Percentiles rank a stretch among this genome's conserved stretches.
phyloP scores from a whole-genome alignment of 2,888 invertebrate genomes.

The Amiota mariae region DNA sequence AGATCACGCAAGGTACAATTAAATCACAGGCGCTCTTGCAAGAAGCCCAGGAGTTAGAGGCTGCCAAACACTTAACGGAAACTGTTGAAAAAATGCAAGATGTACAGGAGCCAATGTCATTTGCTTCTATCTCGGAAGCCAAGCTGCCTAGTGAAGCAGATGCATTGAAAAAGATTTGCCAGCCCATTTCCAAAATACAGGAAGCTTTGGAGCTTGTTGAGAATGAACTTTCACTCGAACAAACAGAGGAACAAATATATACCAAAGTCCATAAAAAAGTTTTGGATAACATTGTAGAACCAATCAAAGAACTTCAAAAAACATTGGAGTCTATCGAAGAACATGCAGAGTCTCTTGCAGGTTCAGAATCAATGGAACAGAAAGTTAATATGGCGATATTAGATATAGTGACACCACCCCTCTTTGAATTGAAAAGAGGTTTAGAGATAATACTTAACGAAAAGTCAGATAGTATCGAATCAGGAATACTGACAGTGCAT shows the following conservation, averaged over 20 bases:
- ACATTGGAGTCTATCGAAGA: constrained; percentile 66
- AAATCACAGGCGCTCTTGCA: constrained; percentile 76
- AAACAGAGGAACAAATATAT: constrained; percentile 70
- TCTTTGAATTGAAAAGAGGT: constrained; percentile 78
- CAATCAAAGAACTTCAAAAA: constrained; percentile 64
- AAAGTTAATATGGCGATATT: constrained; percentile 78
- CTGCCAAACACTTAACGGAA: constrained; percentile 71
- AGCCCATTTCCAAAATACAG: constrained; percentile 74
- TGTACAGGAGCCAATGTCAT: constrained; percentile 65
- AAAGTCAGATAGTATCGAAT: constrained; percentile 62
- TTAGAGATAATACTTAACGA: constrained; percentile 75
- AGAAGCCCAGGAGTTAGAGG: constrained; percentile 74
- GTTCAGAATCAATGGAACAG: constrained; percentile 68
- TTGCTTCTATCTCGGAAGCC: constrained; percentile 67
- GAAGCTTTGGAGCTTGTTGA: constrained; percentile 72
- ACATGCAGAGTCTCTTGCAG: constrained; percentile 59
- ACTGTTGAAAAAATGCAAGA: constrained; percentile 71
- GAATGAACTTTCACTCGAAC: constrained; percentile 70
- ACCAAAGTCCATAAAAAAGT: constrained; percentile 69
- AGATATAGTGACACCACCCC: constrained; percentile 78
- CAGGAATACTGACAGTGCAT: constrained; percentile 72
- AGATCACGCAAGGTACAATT: constrained; percentile 76
- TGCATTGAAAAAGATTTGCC: constrained; percentile 69
- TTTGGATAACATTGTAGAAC: constrained; percentile 66
- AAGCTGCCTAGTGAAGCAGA: constrained; percentile 71